phyloP scores from a whole-genome alignment of 1,140 invertebrate species.

The Manduca sexta region DNA sequence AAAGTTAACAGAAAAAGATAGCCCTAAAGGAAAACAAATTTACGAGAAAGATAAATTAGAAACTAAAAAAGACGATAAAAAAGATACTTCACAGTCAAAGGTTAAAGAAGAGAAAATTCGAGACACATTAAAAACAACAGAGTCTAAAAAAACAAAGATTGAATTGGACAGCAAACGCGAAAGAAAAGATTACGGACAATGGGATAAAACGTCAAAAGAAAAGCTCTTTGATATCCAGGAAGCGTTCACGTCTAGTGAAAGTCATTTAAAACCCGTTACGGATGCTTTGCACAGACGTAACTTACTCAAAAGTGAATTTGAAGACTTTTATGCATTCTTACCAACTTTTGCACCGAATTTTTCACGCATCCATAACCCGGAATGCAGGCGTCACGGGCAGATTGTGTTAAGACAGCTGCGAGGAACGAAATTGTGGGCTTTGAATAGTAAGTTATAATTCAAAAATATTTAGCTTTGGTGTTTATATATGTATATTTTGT shows the following conservation, averaged over 20 bases:
- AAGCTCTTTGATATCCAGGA: constrained; percentile 21
- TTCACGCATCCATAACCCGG: constrained; percentile 74
- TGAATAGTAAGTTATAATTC: constrained; percentile 76
- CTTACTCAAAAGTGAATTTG: constrained; percentile 68
- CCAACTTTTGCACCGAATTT: constrained; percentile 80
- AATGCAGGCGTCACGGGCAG: constrained; percentile 79
- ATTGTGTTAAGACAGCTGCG: constrained; percentile 78
- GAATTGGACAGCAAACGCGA: constrained; percentile 12
- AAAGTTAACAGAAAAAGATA: constrained; percentile 10
- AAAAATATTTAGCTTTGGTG: no score
- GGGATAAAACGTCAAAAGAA: constrained; percentile 24
- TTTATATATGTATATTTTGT: no score
- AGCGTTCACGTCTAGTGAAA: constrained; percentile 23
- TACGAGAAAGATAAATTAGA: constrained; percentile 10
- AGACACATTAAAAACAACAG: constrained; percentile 12
- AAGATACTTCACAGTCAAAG: constrained; percentile 3
- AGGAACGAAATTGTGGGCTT: constrained; percentile 79
- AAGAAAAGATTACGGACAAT: constrained; percentile 15
- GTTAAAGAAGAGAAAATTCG: constrained; percentile 14
- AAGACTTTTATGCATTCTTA: constrained; percentile 74
- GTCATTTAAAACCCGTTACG: constrained; percentile 40
- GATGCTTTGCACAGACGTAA: constrained; percentile 53
- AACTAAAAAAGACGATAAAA: constrained; percentile 16
- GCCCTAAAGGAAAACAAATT: constrained; percentile 7
- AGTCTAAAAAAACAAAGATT: constrained; percentile 14